A percentile compares a stretch with the other conserved stretches of the same genome.
Conservation (phyloP, 1,140 invertebrate genomes). For the Centruroides vittatus region DNA sequence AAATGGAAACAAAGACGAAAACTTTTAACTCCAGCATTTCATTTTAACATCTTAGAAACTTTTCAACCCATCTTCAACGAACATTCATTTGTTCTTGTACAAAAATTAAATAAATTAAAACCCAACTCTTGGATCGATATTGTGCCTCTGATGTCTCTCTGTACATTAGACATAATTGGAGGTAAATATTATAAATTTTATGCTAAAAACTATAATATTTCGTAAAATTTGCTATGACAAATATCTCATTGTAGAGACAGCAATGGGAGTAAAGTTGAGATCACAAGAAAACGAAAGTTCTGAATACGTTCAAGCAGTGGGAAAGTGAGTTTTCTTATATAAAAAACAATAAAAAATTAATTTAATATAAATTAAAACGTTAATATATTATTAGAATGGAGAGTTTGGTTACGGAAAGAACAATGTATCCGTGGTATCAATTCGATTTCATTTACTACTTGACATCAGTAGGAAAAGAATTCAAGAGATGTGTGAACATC, state of each 20-base stretch:
- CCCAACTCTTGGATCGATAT: constrained; percentile 17
- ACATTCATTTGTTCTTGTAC: constrained; percentile 29
- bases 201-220: too few species aligned
- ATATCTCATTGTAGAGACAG: constrained; percentile 82
- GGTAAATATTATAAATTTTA: not conserved
- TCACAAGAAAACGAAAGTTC: constrained; percentile 49
- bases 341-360: too few species aligned
- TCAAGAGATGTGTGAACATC: constrained; percentile 44
- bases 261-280: constrained; percentile 58
- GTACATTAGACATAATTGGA: constrained; percentile 13
- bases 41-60: constrained; percentile 38
- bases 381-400: too few species aligned
- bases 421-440: constrained; percentile 17
- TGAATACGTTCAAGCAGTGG: constrained; percentile 52
- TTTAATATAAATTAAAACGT: too few species aligned
- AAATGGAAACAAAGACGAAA: constrained; percentile 35
- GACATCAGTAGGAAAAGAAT: constrained; percentile 14
- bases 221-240: too few species aligned
- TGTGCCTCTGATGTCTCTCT: not conserved
- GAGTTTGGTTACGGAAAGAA: not conserved
- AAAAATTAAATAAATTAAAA: constrained; percentile 19
- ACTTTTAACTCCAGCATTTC: constrained; percentile 34
- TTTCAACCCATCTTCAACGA: constrained; percentile 37
- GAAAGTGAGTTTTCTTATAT: not conserved
- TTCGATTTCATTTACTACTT: constrained; percentile 17